A percentile compares a stretch with the other conserved stretches of the same genome.
Evolutionary conservation across 2,888 invertebrate species (phyloP).

Genomic region (Thereva nobilitata): DNA sequence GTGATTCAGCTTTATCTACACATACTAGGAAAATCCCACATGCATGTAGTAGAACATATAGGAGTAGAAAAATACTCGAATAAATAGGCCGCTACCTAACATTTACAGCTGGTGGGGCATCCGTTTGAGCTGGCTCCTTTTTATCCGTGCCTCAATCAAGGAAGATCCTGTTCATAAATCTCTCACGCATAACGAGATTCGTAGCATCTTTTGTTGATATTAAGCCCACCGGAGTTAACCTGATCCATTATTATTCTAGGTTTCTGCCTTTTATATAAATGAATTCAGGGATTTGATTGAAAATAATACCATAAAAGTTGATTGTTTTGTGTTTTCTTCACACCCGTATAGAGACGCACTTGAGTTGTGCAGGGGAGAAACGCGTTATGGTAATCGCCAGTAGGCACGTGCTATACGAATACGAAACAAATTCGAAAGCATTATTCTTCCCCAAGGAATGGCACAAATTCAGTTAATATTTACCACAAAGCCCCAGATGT

Average conservation of each 20-base stretch:
- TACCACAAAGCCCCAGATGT: neutral
- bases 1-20: constrained; percentile 7
- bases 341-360: neutral
- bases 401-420: neutral
- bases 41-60: too few relatives aligned
- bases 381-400: neutral
- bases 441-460: neutral
- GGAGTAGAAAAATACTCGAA: neutral
- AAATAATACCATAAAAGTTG: constrained; percentile 4
- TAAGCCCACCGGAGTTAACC: constrained; percentile 11
- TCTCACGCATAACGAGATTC: constrained; percentile 8
- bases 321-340: neutral
- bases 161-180: constrained; percentile 6
- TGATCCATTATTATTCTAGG: neutral
- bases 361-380: neutral
- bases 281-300: constrained; percentile 1
- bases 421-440: neutral
- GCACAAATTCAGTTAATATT: constrained; percentile 11
- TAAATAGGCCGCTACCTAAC: constrained; percentile 7
- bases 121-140: constrained; percentile 1
- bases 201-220: constrained; percentile 3
- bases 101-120: constrained; percentile 1
- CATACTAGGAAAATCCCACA: neutral
- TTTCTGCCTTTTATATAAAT: constrained; percentile 1
- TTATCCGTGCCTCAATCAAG: neutral